Evolutionary conservation across 2,888 invertebrate genomes (phyloP).

Genomic region (Dusona sp.): DNA sequence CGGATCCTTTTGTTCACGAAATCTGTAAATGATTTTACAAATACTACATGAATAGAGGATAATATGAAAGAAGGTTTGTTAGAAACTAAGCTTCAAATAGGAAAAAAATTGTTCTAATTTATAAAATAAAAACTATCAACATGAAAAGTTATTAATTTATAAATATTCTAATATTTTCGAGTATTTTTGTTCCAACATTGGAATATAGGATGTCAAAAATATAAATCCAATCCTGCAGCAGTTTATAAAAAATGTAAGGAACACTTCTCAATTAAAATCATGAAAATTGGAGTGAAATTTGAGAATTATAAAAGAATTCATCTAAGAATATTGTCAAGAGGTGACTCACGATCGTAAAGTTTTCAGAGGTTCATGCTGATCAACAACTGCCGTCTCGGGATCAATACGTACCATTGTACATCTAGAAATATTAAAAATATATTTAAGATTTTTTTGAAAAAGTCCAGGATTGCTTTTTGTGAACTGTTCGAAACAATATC

Average conservation of each 20-base stretch:
- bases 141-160: not conserved
- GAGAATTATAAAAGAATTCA: not conserved
- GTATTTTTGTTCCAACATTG: not conserved
- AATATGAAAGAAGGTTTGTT: not conserved
- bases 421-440: slow-evolving; percentile 73
- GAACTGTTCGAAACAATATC: too few relatives aligned
- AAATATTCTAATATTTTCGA: not conserved
- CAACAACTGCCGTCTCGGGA: slow-evolving; percentile 85
- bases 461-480: not conserved
- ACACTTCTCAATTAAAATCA: slow-evolving; percentile 3
- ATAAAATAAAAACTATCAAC: not conserved
- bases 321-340: not conserved
- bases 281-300: not conserved
- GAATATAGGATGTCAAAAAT: not conserved
- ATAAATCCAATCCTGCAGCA: too few relatives aligned
- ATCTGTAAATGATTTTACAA: slow-evolving; percentile 67
- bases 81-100: not conserved
- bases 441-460: not conserved
- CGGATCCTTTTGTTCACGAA: slow-evolving; percentile 73
- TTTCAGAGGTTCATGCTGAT: slow-evolving; percentile 85
- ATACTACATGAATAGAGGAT: not conserved
- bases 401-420: slow-evolving; percentile 85
- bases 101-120: not conserved
- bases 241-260: not conserved
- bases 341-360: slow-evolving; percentile 85